Evolutionary conservation across 2,888 invertebrate species (phyloP), one percentile per base, ranked within the genome.

Genomic region (Liodrosophila aerea): DNA sequence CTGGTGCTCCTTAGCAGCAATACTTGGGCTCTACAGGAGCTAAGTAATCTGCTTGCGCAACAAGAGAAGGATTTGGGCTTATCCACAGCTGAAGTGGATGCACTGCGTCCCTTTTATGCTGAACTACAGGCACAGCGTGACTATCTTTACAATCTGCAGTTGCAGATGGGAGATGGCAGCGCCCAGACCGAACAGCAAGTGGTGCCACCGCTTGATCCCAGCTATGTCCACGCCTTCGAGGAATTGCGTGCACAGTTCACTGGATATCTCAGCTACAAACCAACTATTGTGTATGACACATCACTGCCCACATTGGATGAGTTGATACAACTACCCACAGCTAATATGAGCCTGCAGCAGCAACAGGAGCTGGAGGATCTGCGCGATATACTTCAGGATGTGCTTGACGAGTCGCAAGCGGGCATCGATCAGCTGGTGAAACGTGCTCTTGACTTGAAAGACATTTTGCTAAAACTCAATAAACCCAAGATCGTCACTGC

Each of bases 51-150:
- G 8, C 44, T 85, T 29, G 27, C 13, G 18, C 53, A 83, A 9
- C 78, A 80, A 1, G 44, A 53, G 13, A 64, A 62, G 29, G 85
- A 84, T 7, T 61, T 81, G 31, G 44, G 43, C 3, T 54, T 87
- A n/a, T 73, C 65, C 1, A 22, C 31, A 7, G 61, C 68, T 1
- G 87, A 87, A 52, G 61, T 76, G 13, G 70, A 68, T 12, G 69
- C 73, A 0, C 30, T 87, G 52, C 72, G 67, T 43, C 87, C 88
- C 0, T 58, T 87, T 0, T 87, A 76, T 43, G 51, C 53, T 0
- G 78, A 86, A 7, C 43, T 87, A 13, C 88, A 87, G 59, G 30
- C 56, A 2, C 87, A 88, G 34, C 75, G 76, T 39, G 84, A 87
- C 40, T 86, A 76, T 18, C 47, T 88, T 2, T 54, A 64, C 8